These are phyloP conservation scores for Carpatolechia fugitivella DNA, from an alignment of 2,888 invertebrate genomes.

Conservation along the genomic window DNA sequence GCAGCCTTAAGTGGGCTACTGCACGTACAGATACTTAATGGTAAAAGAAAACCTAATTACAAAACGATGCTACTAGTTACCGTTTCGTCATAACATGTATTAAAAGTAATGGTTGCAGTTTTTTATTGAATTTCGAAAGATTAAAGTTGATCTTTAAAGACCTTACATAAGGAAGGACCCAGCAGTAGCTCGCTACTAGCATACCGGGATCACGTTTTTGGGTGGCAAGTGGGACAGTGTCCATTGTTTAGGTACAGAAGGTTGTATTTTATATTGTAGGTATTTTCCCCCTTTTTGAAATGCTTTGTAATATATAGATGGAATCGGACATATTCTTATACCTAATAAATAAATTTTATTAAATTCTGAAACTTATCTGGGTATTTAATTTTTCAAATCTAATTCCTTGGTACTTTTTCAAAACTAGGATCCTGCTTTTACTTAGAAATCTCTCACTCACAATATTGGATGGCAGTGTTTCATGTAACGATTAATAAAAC, in stretches of 20 bases:
- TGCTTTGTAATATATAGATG: conserved; percentile 76
- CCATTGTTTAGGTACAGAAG: conserved; percentile 52
- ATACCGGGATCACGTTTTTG: conserved; percentile 31
- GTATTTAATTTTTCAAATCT: conserved; percentile 39
- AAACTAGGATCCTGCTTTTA: no score
- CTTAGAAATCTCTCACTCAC: no score
- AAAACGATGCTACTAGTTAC: neutral
- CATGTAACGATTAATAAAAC: no score
- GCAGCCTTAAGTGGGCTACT: no score
- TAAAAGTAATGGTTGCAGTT: neutral
- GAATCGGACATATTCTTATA: conserved; percentile 80
- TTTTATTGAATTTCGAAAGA: no score
- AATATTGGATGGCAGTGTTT: no score
- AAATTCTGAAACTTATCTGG: conserved; percentile 59
- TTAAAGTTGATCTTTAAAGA: no score
- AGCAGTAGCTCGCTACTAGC: conserved; percentile 14
- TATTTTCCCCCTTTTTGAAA: conserved; percentile 72
- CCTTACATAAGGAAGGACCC: no score
- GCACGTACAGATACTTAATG: no score
- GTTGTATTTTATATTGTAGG: conserved; percentile 73
- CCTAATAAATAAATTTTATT: conserved; percentile 71
- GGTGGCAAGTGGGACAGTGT: conserved; percentile 27
- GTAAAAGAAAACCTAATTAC: no score
- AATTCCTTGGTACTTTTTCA: neutral
- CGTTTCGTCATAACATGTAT: neutral